Conservation (phyloP, 2,113 vertebrate species). For the Scalopus aquaticus region DNA sequence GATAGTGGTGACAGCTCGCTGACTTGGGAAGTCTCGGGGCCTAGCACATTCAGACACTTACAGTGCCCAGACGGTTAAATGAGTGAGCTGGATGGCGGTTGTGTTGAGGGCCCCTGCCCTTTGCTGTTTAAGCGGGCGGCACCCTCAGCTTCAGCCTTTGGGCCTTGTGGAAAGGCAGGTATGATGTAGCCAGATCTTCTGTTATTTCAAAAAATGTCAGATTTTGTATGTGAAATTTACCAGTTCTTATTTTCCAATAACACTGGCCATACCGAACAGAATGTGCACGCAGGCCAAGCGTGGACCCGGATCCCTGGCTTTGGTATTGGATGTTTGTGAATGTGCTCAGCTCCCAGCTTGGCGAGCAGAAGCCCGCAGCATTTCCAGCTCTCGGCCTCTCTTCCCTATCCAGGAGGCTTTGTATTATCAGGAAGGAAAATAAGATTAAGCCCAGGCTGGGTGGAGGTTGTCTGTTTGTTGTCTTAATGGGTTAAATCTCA, state of each 20-base stretch:
- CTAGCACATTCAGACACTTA: not conserved
- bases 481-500: conserved; percentile 66
- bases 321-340: fast-evolving
- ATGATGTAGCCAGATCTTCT: too few relatives aligned
- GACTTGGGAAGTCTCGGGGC: not conserved
- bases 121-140: not conserved
- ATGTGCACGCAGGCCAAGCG: fast-evolving
- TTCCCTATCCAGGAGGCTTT: not conserved
- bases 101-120: not conserved
- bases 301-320: fast-evolving
- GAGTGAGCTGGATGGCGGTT: not conserved
- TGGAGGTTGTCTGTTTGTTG: conserved; percentile 45
- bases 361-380: not conserved
- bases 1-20: not conserved
- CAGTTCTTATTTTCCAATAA: not conserved
- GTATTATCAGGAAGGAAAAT: not conserved
- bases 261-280: not conserved
- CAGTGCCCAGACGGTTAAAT: too few relatives aligned
- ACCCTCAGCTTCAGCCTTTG: too few relatives aligned
- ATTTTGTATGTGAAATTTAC: not conserved
- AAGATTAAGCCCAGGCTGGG: not conserved
- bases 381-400: not conserved
- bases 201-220: not conserved
- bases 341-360: fast-evolving
- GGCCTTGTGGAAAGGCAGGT: not conserved